phyloP scores from a whole-genome alignment of 2,888 invertebrate species.

The Hyles lineata region DNA sequence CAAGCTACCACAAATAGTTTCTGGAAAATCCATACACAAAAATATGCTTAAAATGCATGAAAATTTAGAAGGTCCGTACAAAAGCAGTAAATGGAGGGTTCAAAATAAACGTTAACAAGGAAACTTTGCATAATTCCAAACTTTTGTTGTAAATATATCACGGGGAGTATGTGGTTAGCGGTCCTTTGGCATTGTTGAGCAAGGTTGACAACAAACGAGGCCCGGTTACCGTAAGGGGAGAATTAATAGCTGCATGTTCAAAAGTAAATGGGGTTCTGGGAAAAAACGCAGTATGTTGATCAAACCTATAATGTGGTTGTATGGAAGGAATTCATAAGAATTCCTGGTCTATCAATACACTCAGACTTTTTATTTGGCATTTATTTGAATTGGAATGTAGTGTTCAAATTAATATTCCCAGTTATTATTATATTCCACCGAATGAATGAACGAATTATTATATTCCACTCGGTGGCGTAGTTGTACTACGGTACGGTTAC shows the following conservation, averaged over 20 bases:
- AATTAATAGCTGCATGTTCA: not conserved
- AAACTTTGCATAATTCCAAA: not conserved
- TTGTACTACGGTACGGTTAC: no score
- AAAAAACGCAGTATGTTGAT: not conserved
- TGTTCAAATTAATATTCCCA: no score
- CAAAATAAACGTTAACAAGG: not conserved
- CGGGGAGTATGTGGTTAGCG: slow-evolving; percentile 9
- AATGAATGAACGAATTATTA: no score
- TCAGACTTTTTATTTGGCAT: no score
- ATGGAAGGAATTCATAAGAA: no score
- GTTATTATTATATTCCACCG: no score
- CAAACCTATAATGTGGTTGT: no score
- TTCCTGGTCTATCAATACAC: no score
- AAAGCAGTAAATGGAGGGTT: not conserved
- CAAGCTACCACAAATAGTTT: not conserved
- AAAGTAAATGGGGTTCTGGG: not conserved
- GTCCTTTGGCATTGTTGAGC: not conserved
- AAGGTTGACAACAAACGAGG: slow-evolving; percentile 9
- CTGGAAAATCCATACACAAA: not conserved
- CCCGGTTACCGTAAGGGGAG: not conserved
- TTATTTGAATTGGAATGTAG: no score
- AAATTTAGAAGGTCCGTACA: not conserved
- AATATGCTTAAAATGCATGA: not conserved
- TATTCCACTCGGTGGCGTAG: no score
- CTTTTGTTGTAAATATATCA: not conserved